phyloP scores from a whole-genome alignment of 2,797 vertebrate genomes.

The Coluber constrictor region DNA sequence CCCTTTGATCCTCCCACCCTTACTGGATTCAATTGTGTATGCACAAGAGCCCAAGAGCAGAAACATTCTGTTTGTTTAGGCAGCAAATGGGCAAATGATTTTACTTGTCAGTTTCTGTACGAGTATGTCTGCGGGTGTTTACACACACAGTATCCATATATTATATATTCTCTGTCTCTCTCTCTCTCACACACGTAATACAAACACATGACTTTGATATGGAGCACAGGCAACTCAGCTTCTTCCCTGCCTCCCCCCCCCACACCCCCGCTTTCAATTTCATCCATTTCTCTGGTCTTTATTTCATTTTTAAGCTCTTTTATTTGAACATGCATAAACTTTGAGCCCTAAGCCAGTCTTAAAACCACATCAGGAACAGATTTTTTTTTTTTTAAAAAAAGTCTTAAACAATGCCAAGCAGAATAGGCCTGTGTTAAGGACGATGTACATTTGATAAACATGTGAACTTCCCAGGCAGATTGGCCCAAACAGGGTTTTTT shows the following conservation, averaged over 20 bases:
- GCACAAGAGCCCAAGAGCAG: conserved; percentile 7
- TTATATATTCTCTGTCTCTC: background rate
- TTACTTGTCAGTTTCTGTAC: background rate
- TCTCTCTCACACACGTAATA: background rate
- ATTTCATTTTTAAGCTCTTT: conserved; percentile 57
- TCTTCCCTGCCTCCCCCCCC: background rate
- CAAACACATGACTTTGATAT: conserved; percentile 6
- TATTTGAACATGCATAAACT: conserved; percentile 54
- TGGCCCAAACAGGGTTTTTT: conserved; percentile 53
- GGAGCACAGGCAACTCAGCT: background rate
- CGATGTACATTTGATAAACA: conserved; percentile 63
- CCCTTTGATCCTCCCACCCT: conserved; percentile 15
- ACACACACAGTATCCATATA: background rate
- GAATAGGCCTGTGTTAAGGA: conserved; percentile 61
- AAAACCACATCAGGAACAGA: conserved; percentile 44
- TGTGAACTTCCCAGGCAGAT: conserved; percentile 60
- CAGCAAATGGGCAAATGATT: background rate
- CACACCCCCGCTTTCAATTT: conserved; percentile 31
- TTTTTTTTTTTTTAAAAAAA: conserved; percentile 41
- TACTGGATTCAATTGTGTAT: conserved; percentile 14
- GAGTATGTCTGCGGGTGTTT: background rate
- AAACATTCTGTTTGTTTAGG: conserved; percentile 38
- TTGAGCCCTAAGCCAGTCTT: conserved; percentile 39
- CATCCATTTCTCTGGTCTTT: conserved; percentile 50
- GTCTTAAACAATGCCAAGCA: conserved; percentile 51